Percentiles rank a stretch among this genome's conserved stretches.
phyloP scores from a whole-genome alignment of 2,888 invertebrate genomes.

The Tetheella fluctuosa region DNA sequence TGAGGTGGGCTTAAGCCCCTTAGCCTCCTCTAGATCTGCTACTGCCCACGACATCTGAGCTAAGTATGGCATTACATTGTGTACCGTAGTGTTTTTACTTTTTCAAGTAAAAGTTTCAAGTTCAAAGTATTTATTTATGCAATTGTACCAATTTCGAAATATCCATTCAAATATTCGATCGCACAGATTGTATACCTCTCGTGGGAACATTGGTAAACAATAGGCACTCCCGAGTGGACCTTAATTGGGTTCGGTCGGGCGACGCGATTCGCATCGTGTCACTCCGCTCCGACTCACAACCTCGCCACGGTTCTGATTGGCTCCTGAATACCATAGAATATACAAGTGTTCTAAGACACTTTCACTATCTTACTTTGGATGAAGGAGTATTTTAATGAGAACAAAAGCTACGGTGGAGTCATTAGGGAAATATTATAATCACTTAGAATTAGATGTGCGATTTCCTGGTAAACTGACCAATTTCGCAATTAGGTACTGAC shows the following conservation, averaged over 20 bases:
- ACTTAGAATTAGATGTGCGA: too few relatives aligned
- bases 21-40: too few relatives aligned
- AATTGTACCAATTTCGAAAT: not conserved
- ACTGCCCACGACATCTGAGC: too few relatives aligned
- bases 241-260: slow-evolving; percentile 11
- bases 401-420: not conserved
- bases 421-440: too few relatives aligned
- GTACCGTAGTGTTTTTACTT: too few relatives aligned
- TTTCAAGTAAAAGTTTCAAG: too few relatives aligned
- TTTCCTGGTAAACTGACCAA: too few relatives aligned
- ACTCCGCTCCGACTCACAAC: not conserved
- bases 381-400: slow-evolving; percentile 10
- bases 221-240: not conserved
- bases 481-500: too few relatives aligned
- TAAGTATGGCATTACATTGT: too few relatives aligned
- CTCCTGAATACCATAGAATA: not conserved
- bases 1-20: too few relatives aligned
- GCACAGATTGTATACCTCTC: not conserved
- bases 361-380: slow-evolving; percentile 6
- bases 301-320: not conserved
- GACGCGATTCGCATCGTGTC: slow-evolving; percentile 18
- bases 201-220: slow-evolving; percentile 8
- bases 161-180: not conserved
- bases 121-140: too few relatives aligned
- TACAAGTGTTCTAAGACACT: slow-evolving; percentile 16